Evolutionary conservation across 2,888 invertebrate species (phyloP).

Genomic region (Dryocosmus kuriphilus): DNA sequence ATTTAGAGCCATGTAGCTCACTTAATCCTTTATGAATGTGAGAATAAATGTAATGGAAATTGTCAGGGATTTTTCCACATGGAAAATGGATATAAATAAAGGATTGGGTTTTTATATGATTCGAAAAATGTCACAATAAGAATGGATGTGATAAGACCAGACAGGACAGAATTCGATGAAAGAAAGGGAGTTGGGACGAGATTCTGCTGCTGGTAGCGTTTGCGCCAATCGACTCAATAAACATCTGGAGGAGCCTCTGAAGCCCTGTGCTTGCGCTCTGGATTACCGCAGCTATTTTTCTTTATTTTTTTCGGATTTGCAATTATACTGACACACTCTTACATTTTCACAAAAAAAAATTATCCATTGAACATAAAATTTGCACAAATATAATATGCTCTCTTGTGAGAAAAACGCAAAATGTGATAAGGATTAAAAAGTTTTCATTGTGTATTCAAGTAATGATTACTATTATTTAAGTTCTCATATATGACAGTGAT

Average conservation of each 20-base stretch:
- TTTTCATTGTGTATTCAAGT: too few species aligned
- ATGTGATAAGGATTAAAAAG: neutral
- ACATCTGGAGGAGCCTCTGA: constrained; percentile 74
- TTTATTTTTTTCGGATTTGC: constrained; percentile 60
- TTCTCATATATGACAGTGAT: too few species aligned
- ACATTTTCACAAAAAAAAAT: neutral
- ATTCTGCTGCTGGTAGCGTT: constrained; percentile 64
- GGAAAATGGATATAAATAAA: neutral
- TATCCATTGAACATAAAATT: neutral
- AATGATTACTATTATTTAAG: too few species aligned
- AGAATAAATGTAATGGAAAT: too few species aligned
- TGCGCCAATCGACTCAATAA: constrained; percentile 75
- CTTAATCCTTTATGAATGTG: too few species aligned
- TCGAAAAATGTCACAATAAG: constrained; percentile 44
- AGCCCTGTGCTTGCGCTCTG: constrained; percentile 74
- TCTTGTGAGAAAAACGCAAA: neutral
- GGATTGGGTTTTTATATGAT: too few species aligned
- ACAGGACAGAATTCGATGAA: constrained; percentile 61
- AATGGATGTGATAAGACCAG: constrained; percentile 1
- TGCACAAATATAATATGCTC: too few species aligned
- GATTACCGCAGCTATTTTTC: constrained; percentile 73
- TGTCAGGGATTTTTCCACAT: neutral
- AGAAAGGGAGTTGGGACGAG: constrained; percentile 64
- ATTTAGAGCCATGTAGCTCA: too few species aligned
- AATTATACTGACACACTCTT: constrained; percentile 7